Evolutionary conservation across 2,113 vertebrate genomes (phyloP).

Genomic region (Trachemys scripta): DNA sequence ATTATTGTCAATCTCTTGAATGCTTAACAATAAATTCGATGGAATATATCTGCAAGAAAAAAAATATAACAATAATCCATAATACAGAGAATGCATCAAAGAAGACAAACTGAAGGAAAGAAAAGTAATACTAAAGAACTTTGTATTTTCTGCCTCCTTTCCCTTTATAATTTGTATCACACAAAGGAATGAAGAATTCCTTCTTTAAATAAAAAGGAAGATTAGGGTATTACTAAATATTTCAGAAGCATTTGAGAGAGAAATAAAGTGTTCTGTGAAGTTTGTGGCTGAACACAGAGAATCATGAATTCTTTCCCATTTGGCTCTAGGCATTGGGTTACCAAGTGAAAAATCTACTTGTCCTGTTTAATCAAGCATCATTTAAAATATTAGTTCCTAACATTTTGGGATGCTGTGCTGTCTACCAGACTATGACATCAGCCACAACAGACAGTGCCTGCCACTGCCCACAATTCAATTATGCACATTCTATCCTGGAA

Average conservation of each 20-base stretch:
- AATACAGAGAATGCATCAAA: background rate
- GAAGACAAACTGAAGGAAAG: background rate
- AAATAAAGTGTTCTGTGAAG: accelerated
- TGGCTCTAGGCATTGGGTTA: background rate
- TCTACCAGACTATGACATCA: background rate
- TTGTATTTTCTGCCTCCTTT: background rate
- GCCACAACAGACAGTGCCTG: background rate
- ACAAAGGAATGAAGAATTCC: background rate
- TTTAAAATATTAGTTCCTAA: background rate
- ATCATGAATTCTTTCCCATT: background rate
- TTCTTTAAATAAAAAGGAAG: background rate
- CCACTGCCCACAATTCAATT: background rate
- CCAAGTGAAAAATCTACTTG: background rate
- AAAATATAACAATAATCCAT: background rate
- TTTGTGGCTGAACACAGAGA: background rate
- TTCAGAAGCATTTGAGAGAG: background rate
- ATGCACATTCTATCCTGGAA: background rate
- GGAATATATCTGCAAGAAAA: conserved; percentile 78
- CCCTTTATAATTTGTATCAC: background rate
- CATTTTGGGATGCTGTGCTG: background rate
- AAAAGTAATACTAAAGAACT: background rate
- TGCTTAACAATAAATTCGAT: conserved; percentile 72
- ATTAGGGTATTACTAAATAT: background rate
- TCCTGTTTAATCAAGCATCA: background rate
- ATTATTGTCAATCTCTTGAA: conserved; percentile 82